These are phyloP conservation scores for Dicrurus megarhynchus DNA, from an alignment of 2,113 vertebrate species.

Conservation along the genomic window DNA sequence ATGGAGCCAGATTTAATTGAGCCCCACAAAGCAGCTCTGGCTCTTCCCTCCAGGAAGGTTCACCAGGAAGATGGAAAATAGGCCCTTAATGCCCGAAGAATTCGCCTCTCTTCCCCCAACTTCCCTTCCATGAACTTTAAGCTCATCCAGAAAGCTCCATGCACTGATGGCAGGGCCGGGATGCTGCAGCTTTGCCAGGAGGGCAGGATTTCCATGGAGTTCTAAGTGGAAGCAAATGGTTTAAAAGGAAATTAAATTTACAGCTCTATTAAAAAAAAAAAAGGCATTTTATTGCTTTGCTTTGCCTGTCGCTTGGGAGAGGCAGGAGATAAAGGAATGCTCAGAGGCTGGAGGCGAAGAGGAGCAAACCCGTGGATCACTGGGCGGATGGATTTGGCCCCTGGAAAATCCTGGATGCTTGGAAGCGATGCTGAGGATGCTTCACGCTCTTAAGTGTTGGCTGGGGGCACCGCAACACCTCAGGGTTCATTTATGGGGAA, in stretches of 20 bases:
- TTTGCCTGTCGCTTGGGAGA: not conserved
- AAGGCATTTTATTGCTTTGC: conserved; percentile 46
- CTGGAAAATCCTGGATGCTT: not conserved
- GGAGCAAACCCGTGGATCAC: not conserved
- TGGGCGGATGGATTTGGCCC: fast-evolving
- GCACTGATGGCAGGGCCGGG: not conserved
- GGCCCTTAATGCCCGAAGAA: conserved; percentile 26
- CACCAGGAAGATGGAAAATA: not conserved
- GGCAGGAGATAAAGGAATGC: conserved; percentile 51
- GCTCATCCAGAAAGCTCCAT: conserved; percentile 8
- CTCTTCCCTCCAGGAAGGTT: not conserved
- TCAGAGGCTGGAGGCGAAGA: not conserved
- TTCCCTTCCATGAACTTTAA: not conserved
- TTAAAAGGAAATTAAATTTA: conserved; percentile 72
- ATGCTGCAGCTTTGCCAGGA: conserved; percentile 45
- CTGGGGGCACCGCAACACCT: not conserved
- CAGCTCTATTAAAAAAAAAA: conserved; percentile 49
- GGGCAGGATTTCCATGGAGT: conserved; percentile 46
- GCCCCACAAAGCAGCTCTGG: not conserved
- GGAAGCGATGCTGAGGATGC: not conserved
- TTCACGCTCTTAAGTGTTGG: fast-evolving
- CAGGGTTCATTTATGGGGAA: not conserved
- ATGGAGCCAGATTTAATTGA: not conserved
- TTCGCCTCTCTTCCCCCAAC: not conserved
- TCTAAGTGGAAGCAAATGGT: conserved; percentile 75